A percentile compares a stretch with the other conserved stretches of the same genome.
Conservation (phyloP, 2,113 vertebrate genomes). For the Dipodomys stephensi region DNA sequence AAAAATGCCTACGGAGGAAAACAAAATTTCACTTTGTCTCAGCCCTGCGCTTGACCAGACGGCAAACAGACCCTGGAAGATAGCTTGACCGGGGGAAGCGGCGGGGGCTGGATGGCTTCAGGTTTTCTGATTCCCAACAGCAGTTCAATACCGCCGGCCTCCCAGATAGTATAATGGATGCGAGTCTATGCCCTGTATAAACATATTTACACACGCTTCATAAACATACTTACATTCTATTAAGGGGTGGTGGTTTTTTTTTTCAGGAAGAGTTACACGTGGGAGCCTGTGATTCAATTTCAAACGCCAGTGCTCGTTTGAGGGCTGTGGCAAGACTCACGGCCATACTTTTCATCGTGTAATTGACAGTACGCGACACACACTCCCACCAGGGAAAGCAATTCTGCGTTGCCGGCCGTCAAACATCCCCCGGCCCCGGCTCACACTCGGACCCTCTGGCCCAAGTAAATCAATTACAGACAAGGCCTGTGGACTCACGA, state of each 20-base stretch:
- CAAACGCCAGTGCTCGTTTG: neutral
- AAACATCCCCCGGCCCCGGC: neutral
- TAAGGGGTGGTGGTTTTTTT: neutral
- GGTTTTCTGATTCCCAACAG: neutral
- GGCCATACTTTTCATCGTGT: slow-evolving; percentile 1
- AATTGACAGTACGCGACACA: neutral
- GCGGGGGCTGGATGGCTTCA: neutral
- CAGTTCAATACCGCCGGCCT: neutral
- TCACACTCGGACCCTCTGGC: slow-evolving; percentile 23
- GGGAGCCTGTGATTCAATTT: neutral
- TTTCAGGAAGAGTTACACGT: slow-evolving; percentile 35
- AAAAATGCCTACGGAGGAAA: neutral
- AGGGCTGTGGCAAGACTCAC: slow-evolving; percentile 22
- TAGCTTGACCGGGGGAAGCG: neutral
- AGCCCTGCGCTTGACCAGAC: neutral
- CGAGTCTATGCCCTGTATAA: neutral
- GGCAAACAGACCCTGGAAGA: slow-evolving; percentile 29
- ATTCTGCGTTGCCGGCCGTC: slow-evolving; percentile 19
- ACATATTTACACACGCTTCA: neutral
- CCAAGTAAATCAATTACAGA: neutral
- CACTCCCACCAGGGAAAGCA: neutral
- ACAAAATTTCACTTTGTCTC: neutral
- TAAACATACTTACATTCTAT: neutral
- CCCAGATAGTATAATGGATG: no score
- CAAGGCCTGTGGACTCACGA: neutral